These are phyloP conservation scores for Belonocnema kinseyi DNA, from an alignment of 1,140 invertebrate species.

Conservation along the genomic window DNA sequence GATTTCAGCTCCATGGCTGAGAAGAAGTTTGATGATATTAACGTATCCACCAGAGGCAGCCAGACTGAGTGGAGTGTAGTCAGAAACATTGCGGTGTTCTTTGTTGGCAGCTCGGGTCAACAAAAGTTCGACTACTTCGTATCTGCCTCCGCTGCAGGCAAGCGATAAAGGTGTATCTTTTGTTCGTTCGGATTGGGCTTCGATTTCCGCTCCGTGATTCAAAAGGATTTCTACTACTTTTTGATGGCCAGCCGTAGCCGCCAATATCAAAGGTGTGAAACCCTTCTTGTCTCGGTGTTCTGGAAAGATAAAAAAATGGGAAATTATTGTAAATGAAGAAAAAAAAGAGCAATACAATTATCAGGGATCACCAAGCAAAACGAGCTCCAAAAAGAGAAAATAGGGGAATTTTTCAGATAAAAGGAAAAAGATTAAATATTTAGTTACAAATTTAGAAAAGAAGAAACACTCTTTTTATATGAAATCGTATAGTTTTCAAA, in stretches of 20 bases:
- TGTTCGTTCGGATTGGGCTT: slow-evolving; percentile 98
- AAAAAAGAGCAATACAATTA: not conserved
- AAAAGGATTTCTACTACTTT: slow-evolving; percentile 96
- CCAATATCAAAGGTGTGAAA: slow-evolving; percentile 97
- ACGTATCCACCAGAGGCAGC: slow-evolving; percentile 99
- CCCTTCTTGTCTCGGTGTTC: slow-evolving; percentile 99
- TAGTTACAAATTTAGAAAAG: no score
- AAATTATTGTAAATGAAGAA: not conserved
- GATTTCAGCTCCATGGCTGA: slow-evolving; percentile 96
- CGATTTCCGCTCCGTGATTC: slow-evolving; percentile 95
- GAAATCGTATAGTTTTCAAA: no score
- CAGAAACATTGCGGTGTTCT: slow-evolving; percentile 99
- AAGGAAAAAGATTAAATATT: no score
- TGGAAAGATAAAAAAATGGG: slow-evolving; percentile 55
- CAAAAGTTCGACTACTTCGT: slow-evolving; percentile 97
- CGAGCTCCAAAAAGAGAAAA: not conserved
- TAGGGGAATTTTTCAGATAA: no score
- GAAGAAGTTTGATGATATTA: slow-evolving; percentile 96
- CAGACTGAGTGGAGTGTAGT: slow-evolving; percentile 98
- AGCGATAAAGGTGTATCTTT: slow-evolving; percentile 98
- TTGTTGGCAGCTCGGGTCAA: slow-evolving; percentile 94
- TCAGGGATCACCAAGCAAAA: not conserved
- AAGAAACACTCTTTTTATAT: no score
- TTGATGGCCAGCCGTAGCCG: slow-evolving; percentile 97
- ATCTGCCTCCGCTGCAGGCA: slow-evolving; percentile 97